Conservation (phyloP, 2,113 vertebrate genomes). For the Stictonetta naevosa region DNA sequence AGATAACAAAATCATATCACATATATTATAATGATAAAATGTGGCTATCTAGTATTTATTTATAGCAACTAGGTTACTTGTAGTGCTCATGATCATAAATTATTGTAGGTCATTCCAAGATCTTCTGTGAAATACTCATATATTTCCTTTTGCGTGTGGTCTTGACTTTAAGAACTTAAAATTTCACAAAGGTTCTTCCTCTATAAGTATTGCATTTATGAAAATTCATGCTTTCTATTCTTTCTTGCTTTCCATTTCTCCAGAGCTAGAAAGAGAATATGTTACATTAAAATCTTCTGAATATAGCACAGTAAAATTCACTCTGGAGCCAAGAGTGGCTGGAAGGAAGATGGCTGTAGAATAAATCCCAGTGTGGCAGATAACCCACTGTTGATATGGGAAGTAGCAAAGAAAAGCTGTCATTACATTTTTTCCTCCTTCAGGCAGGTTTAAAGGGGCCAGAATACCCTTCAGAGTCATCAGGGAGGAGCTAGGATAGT, state of each 20-base stretch:
- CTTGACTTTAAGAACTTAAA: background rate
- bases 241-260: background rate
- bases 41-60: background rate
- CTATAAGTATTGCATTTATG: background rate
- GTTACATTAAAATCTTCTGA: background rate
- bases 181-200: background rate
- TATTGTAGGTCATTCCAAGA: background rate
- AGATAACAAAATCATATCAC: background rate
- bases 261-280: background rate
- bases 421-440: background rate
- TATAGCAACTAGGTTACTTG: background rate
- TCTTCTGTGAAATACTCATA: background rate
- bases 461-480: background rate
- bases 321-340: background rate
- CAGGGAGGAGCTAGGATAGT: background rate
- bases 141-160: background rate
- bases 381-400: background rate
- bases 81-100: background rate
- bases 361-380: background rate
- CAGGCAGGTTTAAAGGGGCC: background rate
- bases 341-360: background rate
- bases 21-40: background rate
- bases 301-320: background rate
- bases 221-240: background rate
- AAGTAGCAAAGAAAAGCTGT: background rate